Evolutionary conservation across 2,797 vertebrate genomes (phyloP).

Genomic region (Atherinosoma microstoma): DNA sequence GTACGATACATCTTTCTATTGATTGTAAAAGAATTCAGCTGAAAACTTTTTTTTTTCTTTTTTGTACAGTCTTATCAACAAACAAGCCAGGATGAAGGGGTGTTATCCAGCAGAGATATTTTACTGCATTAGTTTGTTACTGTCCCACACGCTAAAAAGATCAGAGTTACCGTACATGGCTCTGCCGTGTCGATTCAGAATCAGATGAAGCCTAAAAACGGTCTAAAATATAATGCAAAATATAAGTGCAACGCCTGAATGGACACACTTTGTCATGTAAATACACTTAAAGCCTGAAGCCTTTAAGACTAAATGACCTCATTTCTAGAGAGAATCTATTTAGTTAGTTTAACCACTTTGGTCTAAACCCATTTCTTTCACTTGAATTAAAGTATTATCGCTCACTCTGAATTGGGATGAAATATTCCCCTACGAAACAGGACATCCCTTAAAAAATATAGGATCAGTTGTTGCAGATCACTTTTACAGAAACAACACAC

Average conservation of each 20-base stretch:
- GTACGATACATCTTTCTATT: too few relatives aligned
- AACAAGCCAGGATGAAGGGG: not conserved
- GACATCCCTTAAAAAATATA: too few relatives aligned
- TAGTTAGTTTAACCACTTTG: not conserved
- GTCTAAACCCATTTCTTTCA: too few relatives aligned
- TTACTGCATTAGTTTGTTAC: not conserved
- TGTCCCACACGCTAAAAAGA: not conserved
- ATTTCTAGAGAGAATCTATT: not conserved
- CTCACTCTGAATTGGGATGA: too few relatives aligned
- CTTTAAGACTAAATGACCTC: not conserved
- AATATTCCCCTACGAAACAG: too few relatives aligned
- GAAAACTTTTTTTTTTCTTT: too few relatives aligned
- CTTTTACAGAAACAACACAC: not conserved
- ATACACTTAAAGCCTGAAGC: not conserved
- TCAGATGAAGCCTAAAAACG: not conserved
- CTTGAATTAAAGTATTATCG: too few relatives aligned
- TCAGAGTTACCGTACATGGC: slow-evolving; percentile 9
- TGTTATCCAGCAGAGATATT: not conserved
- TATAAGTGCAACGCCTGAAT: slow-evolving; percentile 29
- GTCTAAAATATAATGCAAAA: not conserved
- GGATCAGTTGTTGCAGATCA: not conserved
- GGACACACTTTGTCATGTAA: slow-evolving; percentile 18
- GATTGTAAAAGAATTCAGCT: too few relatives aligned
- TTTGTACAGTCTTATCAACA: too few relatives aligned
- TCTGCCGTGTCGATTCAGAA: slow-evolving; percentile 12